Evolutionary conservation across 2,888 invertebrate genomes (phyloP).

Genomic region (Drosophila recens): DNA sequence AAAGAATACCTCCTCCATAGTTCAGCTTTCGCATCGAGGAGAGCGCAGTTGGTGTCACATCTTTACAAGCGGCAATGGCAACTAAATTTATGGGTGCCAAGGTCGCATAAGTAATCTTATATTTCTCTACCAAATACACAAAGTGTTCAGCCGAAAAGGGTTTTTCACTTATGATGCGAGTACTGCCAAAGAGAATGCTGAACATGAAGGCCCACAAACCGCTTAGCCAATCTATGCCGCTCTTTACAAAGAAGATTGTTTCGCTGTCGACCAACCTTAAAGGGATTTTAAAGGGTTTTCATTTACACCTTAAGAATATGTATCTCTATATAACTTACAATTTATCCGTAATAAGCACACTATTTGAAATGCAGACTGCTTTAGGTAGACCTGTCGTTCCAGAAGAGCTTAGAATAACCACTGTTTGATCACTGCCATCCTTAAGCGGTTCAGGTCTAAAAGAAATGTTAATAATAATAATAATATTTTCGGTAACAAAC

Average conservation of each 20-base stretch:
- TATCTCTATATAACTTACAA: no score
- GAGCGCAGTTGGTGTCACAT: constrained; percentile 43
- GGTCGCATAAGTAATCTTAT: constrained; percentile 55
- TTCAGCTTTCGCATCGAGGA: constrained; percentile 48
- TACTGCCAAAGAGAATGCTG: constrained; percentile 52
- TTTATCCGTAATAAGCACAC: no score
- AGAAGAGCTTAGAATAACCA: no score
- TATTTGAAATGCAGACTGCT: no score
- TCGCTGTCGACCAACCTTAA: constrained; percentile 46
- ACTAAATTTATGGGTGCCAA: constrained; percentile 72
- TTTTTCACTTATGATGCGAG: constrained; percentile 68
- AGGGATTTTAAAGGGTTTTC: no score
- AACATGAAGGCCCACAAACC: constrained; percentile 58
- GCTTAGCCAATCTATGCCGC: constrained; percentile 73
- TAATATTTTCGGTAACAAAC: no score
- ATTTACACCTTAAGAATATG: no score
- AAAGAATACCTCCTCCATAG: constrained; percentile 54
- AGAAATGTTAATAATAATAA: no score
- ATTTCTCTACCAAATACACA: constrained; percentile 64
- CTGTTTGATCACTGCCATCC: no score
- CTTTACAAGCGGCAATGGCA: constrained; percentile 44
- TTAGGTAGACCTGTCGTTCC: no score
- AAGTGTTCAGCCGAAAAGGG: constrained; percentile 65
- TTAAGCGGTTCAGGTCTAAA: no score
- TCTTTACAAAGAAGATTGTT: constrained; percentile 55